A percentile compares a stretch with the other conserved stretches of the same genome.
These are phyloP conservation scores for Diplogasteroides magnus DNA, from an alignment of 1,140 invertebrate species.

Conservation along the genomic window DNA sequence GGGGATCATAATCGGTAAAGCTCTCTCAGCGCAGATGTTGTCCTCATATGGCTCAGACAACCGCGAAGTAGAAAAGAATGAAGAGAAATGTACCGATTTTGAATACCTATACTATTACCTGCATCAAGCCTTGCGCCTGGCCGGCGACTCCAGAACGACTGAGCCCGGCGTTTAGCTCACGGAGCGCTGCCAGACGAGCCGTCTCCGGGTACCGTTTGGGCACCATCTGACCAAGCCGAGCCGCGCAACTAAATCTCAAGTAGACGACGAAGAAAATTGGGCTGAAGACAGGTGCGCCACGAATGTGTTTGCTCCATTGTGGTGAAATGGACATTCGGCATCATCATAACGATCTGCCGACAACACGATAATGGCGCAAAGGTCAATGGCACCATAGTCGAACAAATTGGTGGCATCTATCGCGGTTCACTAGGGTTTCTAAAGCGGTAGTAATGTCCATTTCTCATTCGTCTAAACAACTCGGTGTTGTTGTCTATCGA, in stretches of 20 bases:
- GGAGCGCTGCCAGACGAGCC: background rate
- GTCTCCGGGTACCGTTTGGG: background rate
- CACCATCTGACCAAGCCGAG: background rate
- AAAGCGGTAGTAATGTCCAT: no score
- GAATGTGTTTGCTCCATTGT: no score
- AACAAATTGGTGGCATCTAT: no score
- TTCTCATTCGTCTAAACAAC: no score
- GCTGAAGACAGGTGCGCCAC: no score
- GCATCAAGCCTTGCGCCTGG: background rate
- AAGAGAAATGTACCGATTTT: background rate
- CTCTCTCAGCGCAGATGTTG: background rate
- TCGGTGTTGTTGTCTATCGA: no score
- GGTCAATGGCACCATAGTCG: no score
- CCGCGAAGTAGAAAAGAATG: background rate
- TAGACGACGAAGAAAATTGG: no score
- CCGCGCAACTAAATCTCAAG: background rate
- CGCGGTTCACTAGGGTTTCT: no score
- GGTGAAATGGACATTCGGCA: no score
- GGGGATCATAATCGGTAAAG: background rate
- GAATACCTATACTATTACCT: background rate
- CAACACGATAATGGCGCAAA: no score
- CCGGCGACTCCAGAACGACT: background rate
- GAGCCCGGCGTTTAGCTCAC: background rate
- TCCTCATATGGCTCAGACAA: background rate
- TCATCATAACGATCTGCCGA: no score